Conservation (phyloP, 2,113 vertebrate genomes). For the Eurystomus gularis region DNA sequence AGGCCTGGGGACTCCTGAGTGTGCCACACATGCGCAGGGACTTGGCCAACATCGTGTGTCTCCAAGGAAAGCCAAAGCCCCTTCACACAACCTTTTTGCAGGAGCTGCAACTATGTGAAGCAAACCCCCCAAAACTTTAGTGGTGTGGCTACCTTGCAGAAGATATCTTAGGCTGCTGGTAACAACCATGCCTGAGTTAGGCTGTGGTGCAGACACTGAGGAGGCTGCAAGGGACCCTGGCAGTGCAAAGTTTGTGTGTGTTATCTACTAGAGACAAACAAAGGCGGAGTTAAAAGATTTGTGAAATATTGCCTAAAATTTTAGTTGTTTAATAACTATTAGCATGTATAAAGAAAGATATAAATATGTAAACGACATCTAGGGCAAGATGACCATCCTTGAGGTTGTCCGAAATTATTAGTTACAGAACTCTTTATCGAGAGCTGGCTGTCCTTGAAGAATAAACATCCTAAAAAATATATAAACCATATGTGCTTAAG, state of each 20-base stretch:
- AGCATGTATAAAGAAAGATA: too few relatives aligned
- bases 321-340: too few relatives aligned
- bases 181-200: fast-evolving
- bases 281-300: too few relatives aligned
- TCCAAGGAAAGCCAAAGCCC: neutral
- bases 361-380: too few relatives aligned
- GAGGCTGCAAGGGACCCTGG: neutral
- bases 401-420: too few relatives aligned
- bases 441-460: too few relatives aligned
- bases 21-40: neutral
- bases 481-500: too few relatives aligned
- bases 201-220: neutral
- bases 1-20: neutral
- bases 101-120: neutral
- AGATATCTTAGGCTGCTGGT: neutral
- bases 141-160: fast-evolving
- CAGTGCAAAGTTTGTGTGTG: neutral
- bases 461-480: too few relatives aligned
- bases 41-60: neutral
- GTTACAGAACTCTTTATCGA: too few relatives aligned
- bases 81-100: neutral
- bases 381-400: too few relatives aligned
- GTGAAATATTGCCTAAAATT: too few relatives aligned
- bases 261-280: too few relatives aligned
- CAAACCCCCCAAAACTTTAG: fast-evolving